These are phyloP conservation scores for Scolopax rusticola DNA, from an alignment of 2,797 vertebrate genomes.

Conservation along the genomic window DNA sequence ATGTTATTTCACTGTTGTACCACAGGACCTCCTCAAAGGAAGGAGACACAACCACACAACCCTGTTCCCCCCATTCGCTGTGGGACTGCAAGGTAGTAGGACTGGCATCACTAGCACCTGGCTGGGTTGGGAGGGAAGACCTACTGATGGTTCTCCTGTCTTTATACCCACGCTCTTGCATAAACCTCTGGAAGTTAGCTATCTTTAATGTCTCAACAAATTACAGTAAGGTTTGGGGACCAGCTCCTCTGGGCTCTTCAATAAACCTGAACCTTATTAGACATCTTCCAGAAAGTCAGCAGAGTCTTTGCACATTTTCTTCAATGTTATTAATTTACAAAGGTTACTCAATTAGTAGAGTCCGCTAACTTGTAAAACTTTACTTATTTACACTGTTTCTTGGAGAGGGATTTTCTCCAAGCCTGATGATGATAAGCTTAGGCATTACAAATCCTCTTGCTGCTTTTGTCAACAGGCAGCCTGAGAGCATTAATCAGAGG, in stretches of 20 bases:
- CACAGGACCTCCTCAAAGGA: not conserved
- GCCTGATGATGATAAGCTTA: conserved; percentile 48
- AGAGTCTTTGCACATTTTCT: conserved; percentile 54
- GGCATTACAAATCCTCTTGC: conserved; percentile 68
- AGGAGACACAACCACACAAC: not conserved
- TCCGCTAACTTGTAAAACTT: conserved; percentile 55
- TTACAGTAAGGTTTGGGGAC: not conserved
- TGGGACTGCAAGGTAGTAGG: not conserved
- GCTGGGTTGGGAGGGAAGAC: not conserved
- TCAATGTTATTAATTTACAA: conserved; percentile 70
- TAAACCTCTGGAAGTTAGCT: not conserved
- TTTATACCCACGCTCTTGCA: not conserved
- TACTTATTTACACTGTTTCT: conserved; percentile 71
- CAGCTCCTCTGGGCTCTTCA: not conserved
- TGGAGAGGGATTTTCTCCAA: conserved; percentile 44
- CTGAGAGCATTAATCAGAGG: conserved; percentile 35
- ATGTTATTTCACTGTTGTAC: not conserved
- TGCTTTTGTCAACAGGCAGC: conserved; percentile 54
- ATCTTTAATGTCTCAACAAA: conserved; percentile 53
- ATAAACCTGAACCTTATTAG: conserved; percentile 14
- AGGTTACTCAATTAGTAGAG: conserved; percentile 44
- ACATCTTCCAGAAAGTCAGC: conserved; percentile 10
- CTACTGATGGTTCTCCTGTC: not conserved
- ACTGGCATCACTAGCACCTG: not conserved
- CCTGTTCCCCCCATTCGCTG: not conserved